These are phyloP conservation scores for Eupeodes luniger DNA, from an alignment of 2,888 invertebrate species.

Conservation along the genomic window DNA sequence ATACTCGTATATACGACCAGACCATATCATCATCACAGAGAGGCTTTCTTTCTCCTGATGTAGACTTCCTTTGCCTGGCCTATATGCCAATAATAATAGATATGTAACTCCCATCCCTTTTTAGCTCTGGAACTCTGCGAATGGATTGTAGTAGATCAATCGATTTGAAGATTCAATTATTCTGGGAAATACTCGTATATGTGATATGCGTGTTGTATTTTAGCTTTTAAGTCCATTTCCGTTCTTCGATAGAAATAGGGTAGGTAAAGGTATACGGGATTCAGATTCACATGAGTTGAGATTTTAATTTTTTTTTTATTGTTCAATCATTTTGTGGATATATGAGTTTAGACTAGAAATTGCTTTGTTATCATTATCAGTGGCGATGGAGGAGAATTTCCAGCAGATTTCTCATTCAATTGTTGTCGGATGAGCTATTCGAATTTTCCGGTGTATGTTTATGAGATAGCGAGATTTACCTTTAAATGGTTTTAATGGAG, in stretches of 20 bases:
- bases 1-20: too few relatives aligned
- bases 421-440: slow-evolving; percentile 40
- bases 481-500: not conserved
- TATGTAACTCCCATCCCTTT: too few relatives aligned
- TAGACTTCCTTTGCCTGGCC: too few relatives aligned
- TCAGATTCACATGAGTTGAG: slow-evolving; percentile 57
- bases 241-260: slow-evolving; percentile 36
- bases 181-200: not conserved
- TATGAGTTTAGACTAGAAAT: not conserved
- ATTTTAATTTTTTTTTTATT: slow-evolving; percentile 35
- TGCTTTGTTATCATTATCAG: slow-evolving; percentile 43
- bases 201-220: slow-evolving; percentile 5
- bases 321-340: not conserved
- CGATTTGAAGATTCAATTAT: slow-evolving; percentile 75
- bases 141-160: slow-evolving; percentile 74
- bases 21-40: too few relatives aligned
- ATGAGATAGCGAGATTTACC: not conserved
- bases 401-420: slow-evolving; percentile 45
- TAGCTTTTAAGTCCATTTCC: slow-evolving; percentile 73
- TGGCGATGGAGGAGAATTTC: not conserved
- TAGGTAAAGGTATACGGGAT: slow-evolving; percentile 10
- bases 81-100: not conserved
- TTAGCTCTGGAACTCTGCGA: not conserved
- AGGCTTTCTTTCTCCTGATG: slow-evolving; percentile 1
- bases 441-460: not conserved